phyloP scores from a whole-genome alignment of 2,888 invertebrate species.

The Pterobdella sp. region DNA sequence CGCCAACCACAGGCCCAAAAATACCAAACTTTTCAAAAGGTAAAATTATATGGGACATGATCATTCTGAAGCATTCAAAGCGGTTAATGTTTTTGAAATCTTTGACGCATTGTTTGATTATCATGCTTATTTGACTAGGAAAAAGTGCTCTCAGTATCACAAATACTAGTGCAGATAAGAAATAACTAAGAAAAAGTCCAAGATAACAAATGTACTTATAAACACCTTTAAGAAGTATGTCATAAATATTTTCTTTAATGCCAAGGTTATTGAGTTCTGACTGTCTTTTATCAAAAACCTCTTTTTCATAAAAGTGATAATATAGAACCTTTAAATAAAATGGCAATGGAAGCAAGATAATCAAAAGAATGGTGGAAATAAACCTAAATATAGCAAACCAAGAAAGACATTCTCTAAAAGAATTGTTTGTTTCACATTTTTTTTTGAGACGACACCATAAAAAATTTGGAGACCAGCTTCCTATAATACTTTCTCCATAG shows the following conservation, averaged over 20 bases:
- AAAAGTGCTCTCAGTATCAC: constrained; percentile 30
- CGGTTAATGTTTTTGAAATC: constrained; percentile 34
- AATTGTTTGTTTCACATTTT: constrained; percentile 35
- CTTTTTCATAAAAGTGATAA: constrained; percentile 36
- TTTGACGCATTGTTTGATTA: constrained; percentile 32
- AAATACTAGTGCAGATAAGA: constrained; percentile 32
- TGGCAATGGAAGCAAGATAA: constrained; percentile 34
- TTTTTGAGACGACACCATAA: constrained; percentile 35
- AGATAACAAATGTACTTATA: constrained; percentile 33
- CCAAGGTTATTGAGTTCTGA: constrained; percentile 30
- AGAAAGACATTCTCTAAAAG: constrained; percentile 34
- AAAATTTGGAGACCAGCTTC: constrained; percentile 37
- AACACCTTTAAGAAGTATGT: constrained; percentile 35
- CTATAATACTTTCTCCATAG: constrained; percentile 37
- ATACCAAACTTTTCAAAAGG: constrained; percentile 39
- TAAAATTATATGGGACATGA: constrained; percentile 36
- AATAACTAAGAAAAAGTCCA: constrained; percentile 35
- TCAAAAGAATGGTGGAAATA: constrained; percentile 33
- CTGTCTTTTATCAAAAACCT: constrained; percentile 29
- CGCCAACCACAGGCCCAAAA: constrained; percentile 35
- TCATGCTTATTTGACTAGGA: constrained; percentile 30
- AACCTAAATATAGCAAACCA: constrained; percentile 35
- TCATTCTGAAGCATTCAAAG: constrained; percentile 35
- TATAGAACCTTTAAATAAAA: constrained; percentile 34
- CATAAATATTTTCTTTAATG: constrained; percentile 28